Evolutionary conservation across 2,113 vertebrate species (phyloP).

Genomic region (Amblyopsis rosae): DNA sequence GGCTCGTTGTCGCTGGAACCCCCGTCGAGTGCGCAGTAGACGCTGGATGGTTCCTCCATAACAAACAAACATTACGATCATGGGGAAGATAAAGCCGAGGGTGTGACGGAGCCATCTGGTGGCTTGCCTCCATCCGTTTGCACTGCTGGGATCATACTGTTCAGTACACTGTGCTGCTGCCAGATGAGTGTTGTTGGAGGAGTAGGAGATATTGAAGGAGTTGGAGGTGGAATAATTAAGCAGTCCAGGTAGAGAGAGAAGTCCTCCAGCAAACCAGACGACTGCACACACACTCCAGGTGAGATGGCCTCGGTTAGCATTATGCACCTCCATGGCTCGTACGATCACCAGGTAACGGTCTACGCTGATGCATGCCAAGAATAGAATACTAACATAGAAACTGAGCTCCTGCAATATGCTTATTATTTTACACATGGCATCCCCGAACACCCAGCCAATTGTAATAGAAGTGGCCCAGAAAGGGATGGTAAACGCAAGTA

Average conservation of each 20-base stretch:
- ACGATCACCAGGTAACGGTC: conserved; percentile 81
- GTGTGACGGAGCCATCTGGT: conserved; percentile 66
- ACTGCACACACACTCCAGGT: conserved; percentile 58
- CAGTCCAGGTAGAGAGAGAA: conserved; percentile 71
- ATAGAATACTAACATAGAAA: conserved; percentile 80
- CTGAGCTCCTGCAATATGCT: conserved; percentile 72
- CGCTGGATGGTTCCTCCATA: conserved; percentile 67
- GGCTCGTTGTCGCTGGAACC: conserved; percentile 67
- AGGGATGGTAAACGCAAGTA: conserved; percentile 74
- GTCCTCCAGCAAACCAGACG: conserved; percentile 65
- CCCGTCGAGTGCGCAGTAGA: conserved; percentile 61
- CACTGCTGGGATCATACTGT: conserved; percentile 35
- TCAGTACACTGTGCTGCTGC: conserved; percentile 47
- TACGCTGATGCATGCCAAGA: conserved; percentile 78
- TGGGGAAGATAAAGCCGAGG: conserved; percentile 70
- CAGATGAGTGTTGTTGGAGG: rapidly evolving
- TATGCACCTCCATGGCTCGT: conserved; percentile 56
- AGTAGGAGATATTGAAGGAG: rapidly evolving
- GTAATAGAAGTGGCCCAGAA: conserved; percentile 68
- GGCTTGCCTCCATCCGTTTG: conserved; percentile 61
- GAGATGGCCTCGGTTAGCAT: conserved; percentile 24
- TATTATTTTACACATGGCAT: conserved; percentile 70
- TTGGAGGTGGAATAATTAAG: conserved; percentile 37
- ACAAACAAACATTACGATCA: conserved; percentile 71
- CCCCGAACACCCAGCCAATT: conserved; percentile 75